Evolutionary conservation across 2,888 invertebrate genomes (phyloP), one percentile per base, ranked within the genome.

Genomic region (Eupsilia transversa): DNA sequence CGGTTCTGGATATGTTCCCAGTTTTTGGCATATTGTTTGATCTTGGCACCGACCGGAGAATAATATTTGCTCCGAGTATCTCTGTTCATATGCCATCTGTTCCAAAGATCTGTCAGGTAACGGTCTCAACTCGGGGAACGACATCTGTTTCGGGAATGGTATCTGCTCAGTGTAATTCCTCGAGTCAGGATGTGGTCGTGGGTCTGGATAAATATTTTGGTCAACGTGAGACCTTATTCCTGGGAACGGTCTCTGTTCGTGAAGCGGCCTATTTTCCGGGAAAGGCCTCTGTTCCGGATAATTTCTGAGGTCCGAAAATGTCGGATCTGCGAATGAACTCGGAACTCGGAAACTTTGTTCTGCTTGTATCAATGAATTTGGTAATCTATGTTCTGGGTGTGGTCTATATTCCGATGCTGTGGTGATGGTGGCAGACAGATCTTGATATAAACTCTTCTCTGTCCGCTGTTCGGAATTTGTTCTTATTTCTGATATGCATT

Each of bases 291-390:
- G 68, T 27, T 73, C 82, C 12, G 68, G 30, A 68, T 74, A 83
- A 63, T 46, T 72, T 52, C 63, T 54, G 3, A 33, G 67, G 3
- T 67, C 79, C 17, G 66, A 63, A 27, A 56, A 72, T 17, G 74
- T 33, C 14, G 57, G 54, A 33, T 77, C 70, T 57, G 68, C 23
- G 12, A 76, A 72, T 12, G 52, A n/a, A 20, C 68, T 79, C n/a
- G 71, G 69, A 30, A 79, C 67, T n/a, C 30, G 57, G 33, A 72
- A 69, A 49, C 17, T 75, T 54, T 75, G 74, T 17, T 85, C 82
- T 59, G 68, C 49, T 63, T 76, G 68, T 56, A 63, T 57, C 27
- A 73, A 35, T 12, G 85, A 20, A 41, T 84, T 68, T 35, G 77
- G 60, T 35, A 74, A 30, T 56, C 23, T 61, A 54, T 70, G 77